Evolutionary conservation across 2,888 invertebrate genomes (phyloP), one percentile per base, ranked within the genome.

Genomic region (Azorinus chamasolen): DNA sequence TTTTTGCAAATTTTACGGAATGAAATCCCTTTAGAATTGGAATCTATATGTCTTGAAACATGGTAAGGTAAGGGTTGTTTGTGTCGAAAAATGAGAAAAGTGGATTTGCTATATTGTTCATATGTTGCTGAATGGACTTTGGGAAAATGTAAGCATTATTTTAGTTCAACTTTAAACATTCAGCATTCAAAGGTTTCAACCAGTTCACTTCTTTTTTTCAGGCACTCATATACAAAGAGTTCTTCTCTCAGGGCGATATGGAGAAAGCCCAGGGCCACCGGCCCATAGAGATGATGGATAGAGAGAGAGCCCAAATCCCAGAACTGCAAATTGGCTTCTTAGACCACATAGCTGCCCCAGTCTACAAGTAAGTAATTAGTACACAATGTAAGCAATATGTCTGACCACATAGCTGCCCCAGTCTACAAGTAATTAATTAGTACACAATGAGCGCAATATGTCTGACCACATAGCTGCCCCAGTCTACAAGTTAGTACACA

Each of bases 191-290:
- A n/a, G n/a, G n/a, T n/a, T n/a, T n/a, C n/a, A n/a, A n/a, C n/a
- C n/a, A n/a, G 10, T 58, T 6, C 63, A 68, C 10, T 4, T 32
- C 10, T 32, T 4, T 32, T 32, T 89, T 88, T 41, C 89, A 96
- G 96, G 95, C 96, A 71, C 94, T 95, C 72, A 95, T 96, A 48
- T 95, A 97, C 89, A 95, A 95, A 59, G 97, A 97, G 94, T 97
- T 97, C 93, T 97, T 97, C 94, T 95, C 95, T 54, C 97, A 97
- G 94, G 97, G 97, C 4, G 97, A 97, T 91, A 93, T 96, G 87
- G 97, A 97, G 93, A 96, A 96, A 92, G 95, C 95, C 68, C 95
- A 96, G 93, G 97, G 97, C 0, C 95, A 95, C 37, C 93, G 95
- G 39, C 96, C 97, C 0, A 92, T 94, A 43, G 95, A 95, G 88